phyloP scores from a whole-genome alignment of 2,113 vertebrate genomes.

The Gallinago paraguaiae region DNA sequence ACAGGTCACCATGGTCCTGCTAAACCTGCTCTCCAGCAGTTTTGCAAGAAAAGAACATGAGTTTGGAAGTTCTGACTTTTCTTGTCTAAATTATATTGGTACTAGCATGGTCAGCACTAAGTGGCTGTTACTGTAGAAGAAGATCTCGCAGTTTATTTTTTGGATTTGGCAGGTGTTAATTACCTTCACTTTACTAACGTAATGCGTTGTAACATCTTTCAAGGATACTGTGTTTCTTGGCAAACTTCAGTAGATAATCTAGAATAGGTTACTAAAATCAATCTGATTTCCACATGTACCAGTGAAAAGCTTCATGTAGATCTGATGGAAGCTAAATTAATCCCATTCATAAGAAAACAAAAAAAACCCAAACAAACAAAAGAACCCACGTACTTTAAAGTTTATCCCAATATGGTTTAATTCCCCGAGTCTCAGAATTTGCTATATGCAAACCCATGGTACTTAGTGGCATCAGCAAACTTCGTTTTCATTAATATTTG shows the following conservation, averaged over 20 bases:
- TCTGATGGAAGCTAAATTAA: not conserved
- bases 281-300: not conserved
- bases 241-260: not conserved
- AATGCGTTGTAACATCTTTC: not conserved
- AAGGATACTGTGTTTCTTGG: not conserved
- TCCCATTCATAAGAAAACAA: not conserved
- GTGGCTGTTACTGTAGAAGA: not conserved
- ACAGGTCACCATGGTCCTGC: not conserved
- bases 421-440: not conserved
- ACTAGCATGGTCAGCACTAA: not conserved
- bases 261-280: not conserved
- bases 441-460: not conserved
- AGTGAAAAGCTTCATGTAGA: not conserved
- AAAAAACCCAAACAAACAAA: not conserved
- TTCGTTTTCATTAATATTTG: slow-evolving; percentile 61
- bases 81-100: not conserved
- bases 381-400: not conserved
- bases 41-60: not conserved
- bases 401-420: not conserved
- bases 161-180: not conserved
- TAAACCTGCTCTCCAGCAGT: not conserved
- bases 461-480: slow-evolving; percentile 37
- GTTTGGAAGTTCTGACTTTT: not conserved
- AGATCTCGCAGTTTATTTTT: not conserved
- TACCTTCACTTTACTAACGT: not conserved